Evolutionary conservation across 2,888 invertebrate genomes (phyloP), one percentile per base, ranked within the genome.

Genomic region (Coecobrya sp.): DNA sequence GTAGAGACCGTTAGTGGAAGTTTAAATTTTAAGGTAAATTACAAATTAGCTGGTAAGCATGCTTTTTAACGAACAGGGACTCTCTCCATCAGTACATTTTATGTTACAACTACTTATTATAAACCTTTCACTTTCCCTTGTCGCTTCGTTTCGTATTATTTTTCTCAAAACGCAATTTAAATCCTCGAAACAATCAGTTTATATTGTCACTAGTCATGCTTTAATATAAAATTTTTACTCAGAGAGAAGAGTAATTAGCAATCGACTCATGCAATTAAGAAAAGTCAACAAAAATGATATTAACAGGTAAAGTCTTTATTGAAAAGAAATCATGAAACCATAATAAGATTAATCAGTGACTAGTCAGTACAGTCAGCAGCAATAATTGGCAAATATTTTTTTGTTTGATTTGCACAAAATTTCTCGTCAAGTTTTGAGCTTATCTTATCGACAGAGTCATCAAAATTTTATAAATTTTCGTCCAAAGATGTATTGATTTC

Each of bases 131-230:
- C 25, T 65, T 65, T 65, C 4, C 25, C 49, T 70, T 85, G 42
- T 59, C 19, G 19, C 45, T 49, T 30, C 2, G 19, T n/a, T 73
- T 79, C 62, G 68, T 55, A 4, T 36, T 36, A 36, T 36, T 79
- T 62, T 62, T 76, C 11, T 19, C 49, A 45, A 42, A 11, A 59
- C 62, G 42, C 76, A 85, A 79, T 88, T 76, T 59, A 22, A 73
- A 76, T 49, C 76, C 13, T 49, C 30, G 45, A 86, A 79, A 89
- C 92, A 92, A 92, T 92, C 92, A 89, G 68, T 81, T 89, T 22
- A 73, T 45, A 73, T 2, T 79, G 19, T 11, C 25, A 45, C 90
- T 91, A 91, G 90, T 91, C 90, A 91, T 68, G 79, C 79, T 86
- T 62, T 68, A 45, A 90, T 36, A 25, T 22, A 86, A 89, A 55